A percentile compares a stretch with the other conserved stretches of the same genome.
Conservation (phyloP, 2,797 vertebrate genomes). For the Anableps anableps region DNA sequence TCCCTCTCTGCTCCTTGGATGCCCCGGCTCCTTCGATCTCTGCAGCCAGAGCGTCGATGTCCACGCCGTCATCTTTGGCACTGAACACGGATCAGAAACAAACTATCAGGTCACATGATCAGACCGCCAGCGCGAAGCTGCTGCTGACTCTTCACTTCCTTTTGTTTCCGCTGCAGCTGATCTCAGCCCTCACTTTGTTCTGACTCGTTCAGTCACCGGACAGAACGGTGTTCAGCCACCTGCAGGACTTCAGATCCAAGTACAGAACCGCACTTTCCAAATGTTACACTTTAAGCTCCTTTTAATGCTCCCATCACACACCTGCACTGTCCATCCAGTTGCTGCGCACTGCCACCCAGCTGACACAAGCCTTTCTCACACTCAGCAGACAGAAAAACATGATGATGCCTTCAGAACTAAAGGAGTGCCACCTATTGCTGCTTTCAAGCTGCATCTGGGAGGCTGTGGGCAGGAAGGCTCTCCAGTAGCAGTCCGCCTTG, state of each 20-base stretch:
- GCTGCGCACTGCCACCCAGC: too few species aligned
- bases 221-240: too few species aligned
- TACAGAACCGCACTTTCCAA: too few species aligned
- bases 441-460: too few species aligned
- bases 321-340: too few species aligned
- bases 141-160: constrained; percentile 46
- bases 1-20: constrained; percentile 88
- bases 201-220: not conserved
- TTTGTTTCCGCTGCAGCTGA: constrained; percentile 33
- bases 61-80: constrained; percentile 81
- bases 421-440: not conserved
- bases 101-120: not conserved
- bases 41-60: constrained; percentile 91
- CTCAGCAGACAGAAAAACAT: too few species aligned
- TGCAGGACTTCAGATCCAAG: too few species aligned
- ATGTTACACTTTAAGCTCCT: too few species aligned
- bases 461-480: too few species aligned
- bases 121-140: constrained; percentile 6
- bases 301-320: too few species aligned
- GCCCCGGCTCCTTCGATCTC: constrained; percentile 93
- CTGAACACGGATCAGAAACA: constrained; percentile 22
- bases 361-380: too few species aligned
- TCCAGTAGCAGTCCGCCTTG: too few species aligned
- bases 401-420: not conserved
- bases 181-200: not conserved